A percentile compares a stretch with the other conserved stretches of the same genome.
Evolutionary conservation across 1,140 invertebrate species (phyloP).

Genomic region (Monochamus saltuarius): DNA sequence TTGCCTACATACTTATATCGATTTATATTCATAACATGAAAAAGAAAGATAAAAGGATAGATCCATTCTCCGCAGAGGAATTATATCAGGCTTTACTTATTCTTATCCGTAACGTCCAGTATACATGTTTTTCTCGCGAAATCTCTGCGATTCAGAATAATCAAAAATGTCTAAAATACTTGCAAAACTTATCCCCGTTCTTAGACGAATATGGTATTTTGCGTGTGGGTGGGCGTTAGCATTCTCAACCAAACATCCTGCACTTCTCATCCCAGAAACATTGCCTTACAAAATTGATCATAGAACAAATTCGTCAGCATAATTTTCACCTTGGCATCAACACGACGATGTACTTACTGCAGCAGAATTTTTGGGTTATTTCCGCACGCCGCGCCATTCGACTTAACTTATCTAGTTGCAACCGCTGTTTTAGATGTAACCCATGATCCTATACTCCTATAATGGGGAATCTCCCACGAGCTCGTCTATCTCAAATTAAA

Average conservation of each 20-base stretch:
- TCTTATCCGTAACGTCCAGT: no score
- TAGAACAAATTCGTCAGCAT: no score
- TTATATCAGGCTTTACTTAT: no score
- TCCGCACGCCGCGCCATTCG: background rate
- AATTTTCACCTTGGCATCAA: background rate
- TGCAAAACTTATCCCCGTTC: no score
- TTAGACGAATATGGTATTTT: no score
- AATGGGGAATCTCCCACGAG: background rate
- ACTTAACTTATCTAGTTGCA: background rate
- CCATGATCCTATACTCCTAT: background rate
- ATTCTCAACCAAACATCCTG: no score
- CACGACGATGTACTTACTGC: background rate
- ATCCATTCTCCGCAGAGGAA: background rate
- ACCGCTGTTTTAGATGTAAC: background rate
- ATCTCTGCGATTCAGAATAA: no score
- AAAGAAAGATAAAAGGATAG: background rate
- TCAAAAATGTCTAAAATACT: no score
- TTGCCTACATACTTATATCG: background rate
- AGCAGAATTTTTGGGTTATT: background rate
- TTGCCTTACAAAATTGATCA: no score
- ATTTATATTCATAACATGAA: background rate
- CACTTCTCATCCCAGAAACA: no score
- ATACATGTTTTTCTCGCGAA: no score
- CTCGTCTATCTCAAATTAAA: constrained; percentile 9
- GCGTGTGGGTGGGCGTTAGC: no score